phyloP scores from a whole-genome alignment of 2,113 vertebrate species.

The Theristicus caerulescens region DNA sequence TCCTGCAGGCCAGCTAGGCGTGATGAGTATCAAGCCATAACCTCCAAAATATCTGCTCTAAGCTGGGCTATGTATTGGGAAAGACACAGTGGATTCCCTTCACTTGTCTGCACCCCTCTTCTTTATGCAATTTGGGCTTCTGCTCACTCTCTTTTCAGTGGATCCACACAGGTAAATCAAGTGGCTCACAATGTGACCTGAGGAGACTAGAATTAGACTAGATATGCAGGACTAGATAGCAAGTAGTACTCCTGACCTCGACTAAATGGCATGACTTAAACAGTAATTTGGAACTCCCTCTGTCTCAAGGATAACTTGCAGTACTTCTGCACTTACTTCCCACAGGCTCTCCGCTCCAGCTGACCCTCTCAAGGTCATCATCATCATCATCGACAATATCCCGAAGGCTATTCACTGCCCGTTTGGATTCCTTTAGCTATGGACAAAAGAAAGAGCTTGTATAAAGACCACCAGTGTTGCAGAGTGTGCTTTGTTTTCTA shows the following conservation, averaged over 20 bases:
- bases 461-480: neutral
- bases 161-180: neutral
- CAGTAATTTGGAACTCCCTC: neutral
- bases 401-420: constrained; percentile 88
- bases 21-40: neutral
- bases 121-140: neutral
- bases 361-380: constrained; percentile 89
- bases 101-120: neutral
- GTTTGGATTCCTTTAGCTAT: constrained; percentile 91
- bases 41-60: neutral
- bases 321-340: constrained; percentile 83
- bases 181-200: neutral
- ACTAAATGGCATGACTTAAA: neutral
- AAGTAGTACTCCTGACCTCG: neutral
- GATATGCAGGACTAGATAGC: neutral
- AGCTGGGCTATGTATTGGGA: neutral
- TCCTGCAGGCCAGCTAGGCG: neutral
- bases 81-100: neutral
- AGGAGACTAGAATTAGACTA: neutral
- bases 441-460: neutral
- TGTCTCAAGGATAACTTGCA: neutral
- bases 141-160: neutral
- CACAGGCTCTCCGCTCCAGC: constrained; percentile 94
- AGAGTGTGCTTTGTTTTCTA: neutral
- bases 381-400: constrained; percentile 85